Conservation (phyloP, 1,140 invertebrate genomes). For the Drosophila tristis region DNA sequence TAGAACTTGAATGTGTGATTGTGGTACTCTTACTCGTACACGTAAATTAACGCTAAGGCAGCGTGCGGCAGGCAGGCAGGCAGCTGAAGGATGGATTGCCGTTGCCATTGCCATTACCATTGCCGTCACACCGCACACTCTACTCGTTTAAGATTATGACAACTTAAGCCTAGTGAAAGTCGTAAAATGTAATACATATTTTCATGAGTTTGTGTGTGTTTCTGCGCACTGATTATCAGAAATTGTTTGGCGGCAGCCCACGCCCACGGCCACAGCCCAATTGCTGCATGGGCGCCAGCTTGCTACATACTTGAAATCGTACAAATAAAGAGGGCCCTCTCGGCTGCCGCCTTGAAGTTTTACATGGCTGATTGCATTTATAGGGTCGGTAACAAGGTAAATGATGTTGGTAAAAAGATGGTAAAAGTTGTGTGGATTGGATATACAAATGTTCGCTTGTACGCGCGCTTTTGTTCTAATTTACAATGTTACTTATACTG, state of each 20-base stretch:
- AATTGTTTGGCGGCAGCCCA: conserved; percentile 48
- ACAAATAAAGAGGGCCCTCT: conserved; percentile 40
- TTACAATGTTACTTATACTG: conserved; percentile 62
- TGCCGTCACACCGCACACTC: conserved; percentile 35
- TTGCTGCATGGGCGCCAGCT: background rate
- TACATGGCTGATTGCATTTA: conserved; percentile 30
- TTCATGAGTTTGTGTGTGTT: conserved; percentile 49
- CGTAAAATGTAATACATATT: conserved; percentile 67
- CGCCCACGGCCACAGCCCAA: background rate
- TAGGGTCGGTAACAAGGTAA: conserved; percentile 14
- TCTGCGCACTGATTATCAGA: conserved; percentile 77
- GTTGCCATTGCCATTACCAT: background rate
- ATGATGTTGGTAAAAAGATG: too few relatives aligned
- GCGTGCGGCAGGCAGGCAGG: conserved; percentile 33
- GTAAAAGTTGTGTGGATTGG: conserved; percentile 22
- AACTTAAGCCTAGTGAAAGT: conserved; percentile 73
- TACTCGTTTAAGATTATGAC: conserved; percentile 68
- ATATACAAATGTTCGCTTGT: conserved; percentile 50
- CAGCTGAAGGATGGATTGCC: conserved; percentile 22
- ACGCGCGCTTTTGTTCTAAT: conserved; percentile 37
- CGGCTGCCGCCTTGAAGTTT: conserved; percentile 56
- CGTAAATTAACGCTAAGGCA: conserved; percentile 62
- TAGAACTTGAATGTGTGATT: conserved; percentile 40
- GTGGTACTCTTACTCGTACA: background rate
- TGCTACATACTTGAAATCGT: conserved; percentile 21